A percentile compares a stretch with the other conserved stretches of the same genome.
These are phyloP conservation scores for Ceratitis capitata DNA, from an alignment of 1,140 invertebrate species.

Conservation along the genomic window DNA sequence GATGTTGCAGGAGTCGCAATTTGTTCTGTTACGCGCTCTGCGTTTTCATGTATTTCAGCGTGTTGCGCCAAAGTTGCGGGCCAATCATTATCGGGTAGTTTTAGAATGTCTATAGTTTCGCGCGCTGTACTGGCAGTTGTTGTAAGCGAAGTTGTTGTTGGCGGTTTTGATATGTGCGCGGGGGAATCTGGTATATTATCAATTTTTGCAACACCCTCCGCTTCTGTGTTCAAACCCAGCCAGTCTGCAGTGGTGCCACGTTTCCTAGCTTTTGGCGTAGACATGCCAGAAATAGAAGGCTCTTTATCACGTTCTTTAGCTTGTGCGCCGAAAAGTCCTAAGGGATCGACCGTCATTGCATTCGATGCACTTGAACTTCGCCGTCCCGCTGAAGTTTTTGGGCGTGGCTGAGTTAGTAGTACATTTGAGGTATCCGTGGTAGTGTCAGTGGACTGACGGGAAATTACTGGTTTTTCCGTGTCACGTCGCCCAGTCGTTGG, in stretches of 20 bases:
- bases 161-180: background rate
- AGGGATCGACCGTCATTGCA: constrained; percentile 50
- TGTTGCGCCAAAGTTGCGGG: background rate
- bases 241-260: constrained; percentile 57
- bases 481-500: background rate
- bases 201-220: background rate
- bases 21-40: background rate
- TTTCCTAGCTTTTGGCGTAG: constrained; percentile 54
- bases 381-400: constrained; percentile 57
- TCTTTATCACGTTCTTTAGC: constrained; percentile 47
- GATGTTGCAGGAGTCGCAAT: background rate
- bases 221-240: constrained; percentile 53
- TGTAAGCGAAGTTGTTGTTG: background rate
- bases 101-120: constrained; percentile 22
- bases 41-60: background rate
- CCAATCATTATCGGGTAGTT: constrained; percentile 1
- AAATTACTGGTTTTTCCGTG: constrained; percentile 52
- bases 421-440: constrained; percentile 56
- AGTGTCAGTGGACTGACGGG: constrained; percentile 61
- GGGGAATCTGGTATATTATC: constrained; percentile 40
- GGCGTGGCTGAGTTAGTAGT: constrained; percentile 47
- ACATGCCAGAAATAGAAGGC: constrained; percentile 53
- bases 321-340: constrained; percentile 53
- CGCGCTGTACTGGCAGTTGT: background rate
- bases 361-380: constrained; percentile 54